Evolutionary conservation across 2,113 vertebrate species (phyloP), one percentile per base, ranked within the genome.

Genomic region (Xiphias gladius): DNA sequence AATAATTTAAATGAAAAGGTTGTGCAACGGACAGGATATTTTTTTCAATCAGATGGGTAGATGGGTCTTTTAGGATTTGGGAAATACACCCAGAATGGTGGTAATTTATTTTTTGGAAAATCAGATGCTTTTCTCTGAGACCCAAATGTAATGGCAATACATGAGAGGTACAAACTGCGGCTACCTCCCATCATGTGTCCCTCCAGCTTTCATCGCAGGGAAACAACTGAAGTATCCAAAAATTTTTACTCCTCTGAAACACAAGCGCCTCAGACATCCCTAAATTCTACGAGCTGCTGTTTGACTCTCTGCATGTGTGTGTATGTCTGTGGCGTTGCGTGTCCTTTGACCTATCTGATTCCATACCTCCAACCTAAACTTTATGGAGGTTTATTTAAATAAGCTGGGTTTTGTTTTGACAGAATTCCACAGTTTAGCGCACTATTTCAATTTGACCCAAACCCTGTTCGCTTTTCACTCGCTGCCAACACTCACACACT

Each of bases 351-450:
- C 67, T 84, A 79, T 93, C 76, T 74, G 57, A 83, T 86, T 90
- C 63, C 78, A 74, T 83, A 83, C 67, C 86, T 70, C 59, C 0
- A 39, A 82, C 76, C 82, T 79, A 79, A 86, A 74, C 19, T 84
- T 88, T 79, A 70, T 24, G 70, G 54, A 1, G 19, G 82, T 93
- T 91, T 94, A 93, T 94, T 94, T 93, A 76, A 93, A 90, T 83
- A 85, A 78, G 85, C 84, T 61, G 58, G 81, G 84, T 90, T 88
- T 79, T 93, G 84, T 92, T 95, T 91, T 89, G 85, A 88, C 83
- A 86, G 82, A 91, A 91, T 89, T 92, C 84, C 84, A 88, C 73
- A 89, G 88, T 93, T 93, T 87, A 89, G 83, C 81, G 72, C 80
- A 84, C 54, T 83, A 71, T 79, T 87, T 93, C 88, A 91, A 84